Evolutionary conservation across 2,888 invertebrate genomes (phyloP).

Genomic region (Amphiduros pacificus): DNA sequence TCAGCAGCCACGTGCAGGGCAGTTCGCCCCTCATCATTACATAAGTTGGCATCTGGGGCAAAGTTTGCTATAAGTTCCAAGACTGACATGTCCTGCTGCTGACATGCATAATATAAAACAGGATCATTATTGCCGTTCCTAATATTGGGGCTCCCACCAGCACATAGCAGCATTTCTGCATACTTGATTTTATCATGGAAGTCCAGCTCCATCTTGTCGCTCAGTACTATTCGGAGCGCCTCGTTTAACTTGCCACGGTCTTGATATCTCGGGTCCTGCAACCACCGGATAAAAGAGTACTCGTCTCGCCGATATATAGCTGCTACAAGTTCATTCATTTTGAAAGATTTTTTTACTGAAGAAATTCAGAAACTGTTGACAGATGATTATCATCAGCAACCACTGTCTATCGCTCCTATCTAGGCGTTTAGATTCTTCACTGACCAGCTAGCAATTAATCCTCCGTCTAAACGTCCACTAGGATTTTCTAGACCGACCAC

Average conservation of each 20-base stretch:
- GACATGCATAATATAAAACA: neutral
- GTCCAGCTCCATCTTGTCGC: neutral
- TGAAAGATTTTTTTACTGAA: too few relatives aligned
- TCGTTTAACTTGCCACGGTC: neutral
- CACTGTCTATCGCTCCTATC: too few relatives aligned
- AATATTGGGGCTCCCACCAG: neutral
- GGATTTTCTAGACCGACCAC: too few relatives aligned
- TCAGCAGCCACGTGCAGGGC: neutral
- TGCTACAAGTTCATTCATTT: neutral
- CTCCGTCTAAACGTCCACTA: too few relatives aligned
- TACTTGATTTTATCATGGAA: neutral
- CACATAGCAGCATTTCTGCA: neutral
- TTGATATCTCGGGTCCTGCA: neutral
- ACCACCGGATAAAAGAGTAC: neutral
- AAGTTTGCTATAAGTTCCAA: constrained; percentile 1
- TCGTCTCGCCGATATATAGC: neutral
- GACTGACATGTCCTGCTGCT: neutral
- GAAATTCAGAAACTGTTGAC: too few relatives aligned
- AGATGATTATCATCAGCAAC: too few relatives aligned
- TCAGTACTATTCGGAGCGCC: neutral
- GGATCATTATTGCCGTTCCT: neutral
- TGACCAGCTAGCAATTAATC: too few relatives aligned
- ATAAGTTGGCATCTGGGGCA: neutral
- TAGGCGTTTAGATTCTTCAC: too few relatives aligned
- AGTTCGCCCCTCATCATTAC: neutral